Percentiles rank a stretch among this genome's conserved stretches.
phyloP scores from a whole-genome alignment of 2,888 invertebrate genomes.

The Brenthis ino region DNA sequence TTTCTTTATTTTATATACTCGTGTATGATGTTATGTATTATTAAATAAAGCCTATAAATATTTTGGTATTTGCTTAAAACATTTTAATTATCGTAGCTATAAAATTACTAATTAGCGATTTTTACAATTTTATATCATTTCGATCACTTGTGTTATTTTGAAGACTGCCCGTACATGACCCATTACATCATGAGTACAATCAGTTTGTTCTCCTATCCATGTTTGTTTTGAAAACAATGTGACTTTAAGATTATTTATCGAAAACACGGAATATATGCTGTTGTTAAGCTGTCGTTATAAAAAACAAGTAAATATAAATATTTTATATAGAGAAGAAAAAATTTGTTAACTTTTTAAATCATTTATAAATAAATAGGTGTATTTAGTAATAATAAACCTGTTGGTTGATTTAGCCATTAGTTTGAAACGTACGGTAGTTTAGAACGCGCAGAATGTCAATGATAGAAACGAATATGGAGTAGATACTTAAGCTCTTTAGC shows the following conservation, averaged over 20 bases:
- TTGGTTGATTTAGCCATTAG: conserved; percentile 16
- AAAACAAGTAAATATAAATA: neutral
- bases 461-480: conserved; percentile 39
- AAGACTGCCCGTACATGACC: conserved; percentile 35
- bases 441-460: conserved; percentile 34
- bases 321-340: too few species aligned
- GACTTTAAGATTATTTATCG: conserved; percentile 19
- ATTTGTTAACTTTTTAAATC: too few species aligned
- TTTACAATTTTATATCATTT: too few species aligned
- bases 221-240: conserved; percentile 22
- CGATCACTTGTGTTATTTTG: conserved; percentile 38
- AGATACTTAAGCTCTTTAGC: conserved; percentile 59
- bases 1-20: too few species aligned
- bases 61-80: too few species aligned
- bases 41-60: too few species aligned
- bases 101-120: too few species aligned
- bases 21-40: too few species aligned
- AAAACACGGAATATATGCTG: conserved; percentile 10
- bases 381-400: neutral
- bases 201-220: conserved; percentile 33
- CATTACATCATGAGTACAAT: conserved; percentile 42
- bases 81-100: too few species aligned
- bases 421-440: conserved; percentile 37
- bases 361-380: neutral
- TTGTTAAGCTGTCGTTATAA: neutral